Conservation (phyloP, 2,797 vertebrate genomes). For the Arctocebus calabarensis region DNA sequence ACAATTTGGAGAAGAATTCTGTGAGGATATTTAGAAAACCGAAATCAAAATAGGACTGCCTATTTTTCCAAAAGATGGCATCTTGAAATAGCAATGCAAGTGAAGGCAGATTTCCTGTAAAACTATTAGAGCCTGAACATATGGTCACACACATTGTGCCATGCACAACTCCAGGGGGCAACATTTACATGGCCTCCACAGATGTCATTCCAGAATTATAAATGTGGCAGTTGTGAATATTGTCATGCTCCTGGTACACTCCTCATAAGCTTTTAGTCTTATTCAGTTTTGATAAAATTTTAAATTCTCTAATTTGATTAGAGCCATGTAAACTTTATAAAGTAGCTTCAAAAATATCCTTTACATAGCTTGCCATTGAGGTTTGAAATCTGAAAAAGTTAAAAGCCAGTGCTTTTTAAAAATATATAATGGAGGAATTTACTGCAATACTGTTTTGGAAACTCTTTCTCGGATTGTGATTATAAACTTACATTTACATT, state of each 20-base stretch:
- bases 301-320: slow-evolving; percentile 9
- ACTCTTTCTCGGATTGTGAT: background rate
- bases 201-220: background rate
- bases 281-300: background rate
- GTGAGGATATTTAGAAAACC: slow-evolving; percentile 3
- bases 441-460: background rate
- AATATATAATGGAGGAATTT: background rate
- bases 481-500: background rate
- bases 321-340: slow-evolving; percentile 5
- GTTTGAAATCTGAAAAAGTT: background rate
- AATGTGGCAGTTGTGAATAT: background rate
- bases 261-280: background rate
- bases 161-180: background rate
- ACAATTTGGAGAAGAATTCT: background rate
- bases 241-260: background rate
- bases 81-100: background rate
- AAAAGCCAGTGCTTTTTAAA: background rate
- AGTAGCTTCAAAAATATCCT: background rate
- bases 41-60: background rate
- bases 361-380: background rate
- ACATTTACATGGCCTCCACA: fast-evolving
- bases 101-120: background rate
- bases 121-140: background rate
- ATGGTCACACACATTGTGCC: background rate
- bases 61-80: background rate